Evolutionary conservation across 2,888 invertebrate species (phyloP).

Genomic region (Hipparchia sbordonii): DNA sequence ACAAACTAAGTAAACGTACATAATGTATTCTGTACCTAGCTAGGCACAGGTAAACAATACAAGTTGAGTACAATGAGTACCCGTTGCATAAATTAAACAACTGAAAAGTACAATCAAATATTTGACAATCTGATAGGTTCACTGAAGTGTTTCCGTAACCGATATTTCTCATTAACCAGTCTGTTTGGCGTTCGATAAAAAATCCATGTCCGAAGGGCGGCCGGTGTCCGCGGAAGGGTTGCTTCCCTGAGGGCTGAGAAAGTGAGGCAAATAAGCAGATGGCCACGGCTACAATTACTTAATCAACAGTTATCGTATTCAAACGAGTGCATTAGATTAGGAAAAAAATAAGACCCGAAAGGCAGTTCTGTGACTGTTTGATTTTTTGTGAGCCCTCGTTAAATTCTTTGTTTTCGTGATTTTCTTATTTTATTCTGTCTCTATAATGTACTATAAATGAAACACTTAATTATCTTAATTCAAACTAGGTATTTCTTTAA

Average conservation of each 20-base stretch:
- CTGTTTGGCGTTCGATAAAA: constrained; percentile 76
- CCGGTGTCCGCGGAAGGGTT: constrained; percentile 50
- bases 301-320: constrained; percentile 77
- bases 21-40: background rate
- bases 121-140: constrained; percentile 71
- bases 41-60: background rate
- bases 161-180: constrained; percentile 78
- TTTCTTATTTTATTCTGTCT: too few relatives aligned
- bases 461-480: too few relatives aligned
- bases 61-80: background rate
- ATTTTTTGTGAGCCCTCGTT: background rate
- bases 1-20: background rate
- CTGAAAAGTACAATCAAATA: constrained; percentile 60
- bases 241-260: constrained; percentile 55
- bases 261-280: constrained; percentile 75
- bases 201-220: constrained; percentile 71
- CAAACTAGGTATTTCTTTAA: too few relatives aligned
- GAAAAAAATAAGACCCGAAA: background rate
- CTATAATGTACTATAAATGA: too few relatives aligned
- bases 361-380: constrained; percentile 2
- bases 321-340: constrained; percentile 52
- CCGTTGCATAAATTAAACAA: constrained; percentile 36
- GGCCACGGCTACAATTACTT: constrained; percentile 74
- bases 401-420: background rate
- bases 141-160: constrained; percentile 76